Conservation (phyloP, 2,113 vertebrate genomes). For the Tupaia chinensis region DNA sequence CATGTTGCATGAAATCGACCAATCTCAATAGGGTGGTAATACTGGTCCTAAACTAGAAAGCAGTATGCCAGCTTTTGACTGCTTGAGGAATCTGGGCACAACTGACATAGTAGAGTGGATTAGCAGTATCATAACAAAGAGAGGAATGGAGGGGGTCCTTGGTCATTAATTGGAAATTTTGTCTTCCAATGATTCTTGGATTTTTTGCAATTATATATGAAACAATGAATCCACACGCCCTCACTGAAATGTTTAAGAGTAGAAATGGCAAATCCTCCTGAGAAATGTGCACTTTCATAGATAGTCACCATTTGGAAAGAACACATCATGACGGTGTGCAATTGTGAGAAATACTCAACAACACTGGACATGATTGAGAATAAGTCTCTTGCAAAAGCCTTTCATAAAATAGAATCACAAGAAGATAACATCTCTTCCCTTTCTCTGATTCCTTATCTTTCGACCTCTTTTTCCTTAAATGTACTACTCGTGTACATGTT, state of each 20-base stretch:
- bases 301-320: not conserved
- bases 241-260: not conserved
- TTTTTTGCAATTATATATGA: not conserved
- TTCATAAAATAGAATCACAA: not conserved
- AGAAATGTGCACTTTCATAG: not conserved
- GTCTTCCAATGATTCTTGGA: conserved; percentile 29
- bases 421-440: not conserved
- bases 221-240: not conserved
- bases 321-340: not conserved
- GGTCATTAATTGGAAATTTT: not conserved
- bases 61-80: not conserved
- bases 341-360: not conserved
- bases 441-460: not conserved
- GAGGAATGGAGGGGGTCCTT: not conserved
- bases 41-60: not conserved
- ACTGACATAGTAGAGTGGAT: not conserved
- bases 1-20: not conserved
- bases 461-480: not conserved
- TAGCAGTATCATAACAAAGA: not conserved
- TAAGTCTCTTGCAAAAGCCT: not conserved
- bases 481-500: not conserved
- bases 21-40: not conserved
- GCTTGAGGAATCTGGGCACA: not conserved
- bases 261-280: not conserved
- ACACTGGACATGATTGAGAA: not conserved